phyloP scores from a whole-genome alignment of 2,888 invertebrate species.

The Laothoe populi region DNA sequence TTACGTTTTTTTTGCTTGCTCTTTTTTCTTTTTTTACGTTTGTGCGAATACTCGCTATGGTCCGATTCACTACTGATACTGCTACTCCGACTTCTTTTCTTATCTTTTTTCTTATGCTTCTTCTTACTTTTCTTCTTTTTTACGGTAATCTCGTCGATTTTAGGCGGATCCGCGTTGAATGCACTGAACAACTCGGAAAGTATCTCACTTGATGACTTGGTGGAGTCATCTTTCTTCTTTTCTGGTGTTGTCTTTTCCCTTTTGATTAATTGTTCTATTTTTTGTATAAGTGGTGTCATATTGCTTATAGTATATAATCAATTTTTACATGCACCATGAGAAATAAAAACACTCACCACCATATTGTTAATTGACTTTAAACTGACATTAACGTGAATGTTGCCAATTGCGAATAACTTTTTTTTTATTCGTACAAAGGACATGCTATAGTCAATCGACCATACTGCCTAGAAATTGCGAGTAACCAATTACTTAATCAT shows the following conservation, averaged over 20 bases:
- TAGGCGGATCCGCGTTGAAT: conserved; percentile 90
- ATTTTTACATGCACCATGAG: background rate
- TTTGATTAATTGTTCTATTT: conserved; percentile 76
- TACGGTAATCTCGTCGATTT: conserved; percentile 70
- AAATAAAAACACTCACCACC: background rate
- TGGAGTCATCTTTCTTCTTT: conserved; percentile 70
- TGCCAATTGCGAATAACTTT: too few relatives aligned
- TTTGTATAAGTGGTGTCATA: conserved; percentile 74
- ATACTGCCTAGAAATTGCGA: too few relatives aligned
- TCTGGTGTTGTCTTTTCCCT: conserved; percentile 77
- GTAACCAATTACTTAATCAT: too few relatives aligned
- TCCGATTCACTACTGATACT: conserved; percentile 71
- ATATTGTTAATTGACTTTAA: background rate
- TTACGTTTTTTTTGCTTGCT: conserved; percentile 67
- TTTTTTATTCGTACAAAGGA: too few relatives aligned
- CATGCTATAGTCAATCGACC: too few relatives aligned
- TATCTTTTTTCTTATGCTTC: conserved; percentile 87
- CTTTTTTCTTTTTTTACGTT: conserved; percentile 86
- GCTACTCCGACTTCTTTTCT: conserved; percentile 74
- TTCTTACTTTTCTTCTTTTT: conserved; percentile 84
- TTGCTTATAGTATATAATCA: conserved; percentile 25
- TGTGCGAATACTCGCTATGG: conserved; percentile 79
- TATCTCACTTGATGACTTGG: conserved; percentile 91
- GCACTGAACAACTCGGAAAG: conserved; percentile 92
- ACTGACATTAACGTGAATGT: background rate